Percentiles rank a stretch among this genome's conserved stretches.
These are phyloP conservation scores for Crax fasciolata DNA, from an alignment of 2,797 vertebrate genomes.

Conservation along the genomic window DNA sequence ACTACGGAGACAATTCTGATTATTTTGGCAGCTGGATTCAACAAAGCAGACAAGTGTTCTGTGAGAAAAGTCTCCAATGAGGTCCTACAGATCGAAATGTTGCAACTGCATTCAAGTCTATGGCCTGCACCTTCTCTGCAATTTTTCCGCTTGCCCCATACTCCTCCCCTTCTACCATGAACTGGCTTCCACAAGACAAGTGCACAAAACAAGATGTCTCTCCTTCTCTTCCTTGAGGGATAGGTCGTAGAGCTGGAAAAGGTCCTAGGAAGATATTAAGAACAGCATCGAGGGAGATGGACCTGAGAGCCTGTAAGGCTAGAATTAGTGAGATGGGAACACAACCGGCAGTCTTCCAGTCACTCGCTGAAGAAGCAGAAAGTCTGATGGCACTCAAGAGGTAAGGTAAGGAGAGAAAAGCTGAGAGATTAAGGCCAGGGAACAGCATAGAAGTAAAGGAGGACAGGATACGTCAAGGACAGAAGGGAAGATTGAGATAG, in stretches of 20 bases:
- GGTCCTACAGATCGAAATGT: background rate
- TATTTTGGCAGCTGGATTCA: background rate
- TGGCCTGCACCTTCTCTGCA: background rate
- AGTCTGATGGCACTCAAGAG: background rate
- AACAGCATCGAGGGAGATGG: background rate
- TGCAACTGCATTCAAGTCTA: background rate
- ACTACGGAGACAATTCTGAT: background rate
- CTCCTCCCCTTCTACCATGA: background rate
- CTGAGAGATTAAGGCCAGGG: background rate
- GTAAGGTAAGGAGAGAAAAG: background rate
- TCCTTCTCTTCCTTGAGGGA: background rate
- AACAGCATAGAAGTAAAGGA: background rate
- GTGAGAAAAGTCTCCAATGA: rapidly evolving
- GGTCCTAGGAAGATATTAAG: rapidly evolving
- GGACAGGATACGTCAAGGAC: background rate
- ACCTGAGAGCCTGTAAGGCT: background rate
- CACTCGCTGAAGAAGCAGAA: background rate
- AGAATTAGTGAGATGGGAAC: background rate
- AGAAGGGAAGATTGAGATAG: background rate
- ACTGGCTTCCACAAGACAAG: background rate
- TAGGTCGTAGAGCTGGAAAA: background rate
- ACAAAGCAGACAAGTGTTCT: background rate
- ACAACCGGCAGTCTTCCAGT: background rate
- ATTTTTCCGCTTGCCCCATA: background rate
- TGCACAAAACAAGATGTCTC: background rate